Percentiles rank a stretch among this genome's conserved stretches.
phyloP scores from a whole-genome alignment of 1,140 invertebrate genomes.

The Ceratosolen fusciceps region DNA sequence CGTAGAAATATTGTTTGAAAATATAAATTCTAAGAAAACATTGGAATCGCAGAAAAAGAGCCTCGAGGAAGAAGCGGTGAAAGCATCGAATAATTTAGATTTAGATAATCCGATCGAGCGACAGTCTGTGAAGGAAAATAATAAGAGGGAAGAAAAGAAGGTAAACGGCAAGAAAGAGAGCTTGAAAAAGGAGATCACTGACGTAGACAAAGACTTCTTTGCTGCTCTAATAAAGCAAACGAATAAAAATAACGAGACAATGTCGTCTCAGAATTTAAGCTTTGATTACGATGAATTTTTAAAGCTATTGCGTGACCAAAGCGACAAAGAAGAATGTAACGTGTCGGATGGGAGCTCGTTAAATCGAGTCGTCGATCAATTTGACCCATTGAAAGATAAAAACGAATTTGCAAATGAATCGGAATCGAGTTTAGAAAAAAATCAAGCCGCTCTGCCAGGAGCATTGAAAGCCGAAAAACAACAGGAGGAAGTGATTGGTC shows the following conservation, averaged over 20 bases:
- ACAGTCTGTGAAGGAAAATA: conserved; percentile 64
- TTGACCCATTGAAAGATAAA: conserved; percentile 52
- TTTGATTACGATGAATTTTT: conserved; percentile 68
- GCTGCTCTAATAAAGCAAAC: conserved; percentile 62
- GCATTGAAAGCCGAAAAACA: conserved; percentile 39
- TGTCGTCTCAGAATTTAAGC: conserved; percentile 65
- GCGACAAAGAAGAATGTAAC: conserved; percentile 51
- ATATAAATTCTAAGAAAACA: conserved; percentile 53
- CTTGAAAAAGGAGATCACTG: conserved; percentile 68
- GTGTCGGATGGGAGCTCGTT: conserved; percentile 8
- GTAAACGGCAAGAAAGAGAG: no score
- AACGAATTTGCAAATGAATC: conserved; percentile 62
- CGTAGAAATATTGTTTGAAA: conserved; percentile 60
- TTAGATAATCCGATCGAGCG: conserved; percentile 68
- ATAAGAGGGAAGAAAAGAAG: conserved; percentile 51
- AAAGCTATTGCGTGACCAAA: conserved; percentile 64
- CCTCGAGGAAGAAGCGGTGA: conserved; percentile 65
- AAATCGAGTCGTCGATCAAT: conserved; percentile 32
- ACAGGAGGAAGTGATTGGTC: conserved; percentile 36
- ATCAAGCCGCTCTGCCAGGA: conserved; percentile 11
- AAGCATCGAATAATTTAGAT: conserved; percentile 66
- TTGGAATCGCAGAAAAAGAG: conserved; percentile 61
- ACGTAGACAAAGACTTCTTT: conserved; percentile 70
- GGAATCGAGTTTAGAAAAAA: conserved; percentile 39
- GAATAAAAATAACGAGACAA: conserved; percentile 61